These are phyloP conservation scores for Epirrita christyi DNA, from an alignment of 2,888 invertebrate species.

Conservation along the genomic window DNA sequence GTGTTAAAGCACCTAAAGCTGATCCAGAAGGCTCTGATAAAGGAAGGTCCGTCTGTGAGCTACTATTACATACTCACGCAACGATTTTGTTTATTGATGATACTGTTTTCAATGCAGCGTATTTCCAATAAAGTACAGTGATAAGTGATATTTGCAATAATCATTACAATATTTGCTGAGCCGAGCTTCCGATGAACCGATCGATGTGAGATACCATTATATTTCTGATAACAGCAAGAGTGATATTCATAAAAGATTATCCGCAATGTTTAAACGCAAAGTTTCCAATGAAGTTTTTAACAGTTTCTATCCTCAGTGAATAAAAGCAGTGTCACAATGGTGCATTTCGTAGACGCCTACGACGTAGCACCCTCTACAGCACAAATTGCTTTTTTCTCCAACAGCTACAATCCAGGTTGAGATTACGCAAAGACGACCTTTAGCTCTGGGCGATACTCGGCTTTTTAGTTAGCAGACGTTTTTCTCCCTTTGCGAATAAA, in stretches of 20 bases:
- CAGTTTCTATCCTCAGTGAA: neutral
- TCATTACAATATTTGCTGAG: neutral
- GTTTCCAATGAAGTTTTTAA: neutral
- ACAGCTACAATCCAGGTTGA: constrained; percentile 37
- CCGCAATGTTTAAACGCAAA: too few relatives aligned
- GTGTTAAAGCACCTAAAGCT: too few relatives aligned
- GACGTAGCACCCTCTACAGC: constrained; percentile 28
- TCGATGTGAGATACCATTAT: neutral
- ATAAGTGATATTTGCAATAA: neutral
- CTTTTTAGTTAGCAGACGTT: constrained; percentile 51
- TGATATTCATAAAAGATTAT: too few relatives aligned
- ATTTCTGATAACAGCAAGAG: too few relatives aligned
- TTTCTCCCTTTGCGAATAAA: constrained; percentile 51
- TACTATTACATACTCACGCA: too few relatives aligned
- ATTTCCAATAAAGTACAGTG: neutral
- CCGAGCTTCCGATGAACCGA: neutral
- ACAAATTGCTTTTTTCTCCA: constrained; percentile 60
- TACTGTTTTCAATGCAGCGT: neutral
- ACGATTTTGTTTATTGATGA: too few relatives aligned
- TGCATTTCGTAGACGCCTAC: constrained; percentile 13
- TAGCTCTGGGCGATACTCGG: constrained; percentile 59
- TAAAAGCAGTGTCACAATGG: neutral
- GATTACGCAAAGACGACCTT: constrained; percentile 66
- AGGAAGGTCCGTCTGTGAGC: too few relatives aligned
- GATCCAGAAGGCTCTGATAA: too few relatives aligned